phyloP scores from a whole-genome alignment of 2,888 invertebrate genomes.

The Cheilosia impressa region DNA sequence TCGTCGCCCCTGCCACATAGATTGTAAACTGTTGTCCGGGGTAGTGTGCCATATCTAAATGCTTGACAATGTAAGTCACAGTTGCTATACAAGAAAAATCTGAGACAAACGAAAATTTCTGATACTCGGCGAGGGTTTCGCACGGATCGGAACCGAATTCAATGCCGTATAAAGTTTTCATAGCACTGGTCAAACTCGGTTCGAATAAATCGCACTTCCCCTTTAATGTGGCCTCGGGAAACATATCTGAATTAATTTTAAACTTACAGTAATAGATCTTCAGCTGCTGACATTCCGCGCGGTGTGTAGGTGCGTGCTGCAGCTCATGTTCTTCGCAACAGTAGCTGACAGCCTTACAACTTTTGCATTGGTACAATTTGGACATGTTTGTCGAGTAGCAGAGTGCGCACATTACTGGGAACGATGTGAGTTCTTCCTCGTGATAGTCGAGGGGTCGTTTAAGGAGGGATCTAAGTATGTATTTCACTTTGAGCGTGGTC shows the following conservation, averaged over 20 bases:
- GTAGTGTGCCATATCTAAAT: slow-evolving; percentile 58
- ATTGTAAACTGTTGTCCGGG: slow-evolving; percentile 67
- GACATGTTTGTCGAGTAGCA: slow-evolving; percentile 77
- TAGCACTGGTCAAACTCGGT: slow-evolving; percentile 76
- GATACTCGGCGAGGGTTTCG: slow-evolving; percentile 75
- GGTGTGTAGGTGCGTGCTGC: slow-evolving; percentile 75
- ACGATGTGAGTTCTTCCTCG: slow-evolving; percentile 79
- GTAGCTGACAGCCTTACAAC: slow-evolving; percentile 78
- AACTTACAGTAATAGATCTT: slow-evolving; percentile 78
- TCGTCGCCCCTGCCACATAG: slow-evolving; percentile 78
- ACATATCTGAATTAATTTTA: slow-evolving; percentile 65
- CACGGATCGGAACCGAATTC: slow-evolving; percentile 72
- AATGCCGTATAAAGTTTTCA: slow-evolving; percentile 74
- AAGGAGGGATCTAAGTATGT: slow-evolving; percentile 75
- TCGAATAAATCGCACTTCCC: slow-evolving; percentile 61
- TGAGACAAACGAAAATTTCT: slow-evolving; percentile 77
- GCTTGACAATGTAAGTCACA: slow-evolving; percentile 77
- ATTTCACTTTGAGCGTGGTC: slow-evolving; percentile 77
- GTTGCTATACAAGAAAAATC: slow-evolving; percentile 80
- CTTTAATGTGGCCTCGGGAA: slow-evolving; percentile 32
- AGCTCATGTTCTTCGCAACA: slow-evolving; percentile 78
- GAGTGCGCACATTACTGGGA: slow-evolving; percentile 78
- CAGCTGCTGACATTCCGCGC: slow-evolving; percentile 76
- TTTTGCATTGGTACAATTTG: slow-evolving; percentile 71
- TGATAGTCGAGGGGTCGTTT: slow-evolving; percentile 76